Evolutionary conservation across 2,797 vertebrate genomes (phyloP).

Genomic region (Phyllotis vaccarum): DNA sequence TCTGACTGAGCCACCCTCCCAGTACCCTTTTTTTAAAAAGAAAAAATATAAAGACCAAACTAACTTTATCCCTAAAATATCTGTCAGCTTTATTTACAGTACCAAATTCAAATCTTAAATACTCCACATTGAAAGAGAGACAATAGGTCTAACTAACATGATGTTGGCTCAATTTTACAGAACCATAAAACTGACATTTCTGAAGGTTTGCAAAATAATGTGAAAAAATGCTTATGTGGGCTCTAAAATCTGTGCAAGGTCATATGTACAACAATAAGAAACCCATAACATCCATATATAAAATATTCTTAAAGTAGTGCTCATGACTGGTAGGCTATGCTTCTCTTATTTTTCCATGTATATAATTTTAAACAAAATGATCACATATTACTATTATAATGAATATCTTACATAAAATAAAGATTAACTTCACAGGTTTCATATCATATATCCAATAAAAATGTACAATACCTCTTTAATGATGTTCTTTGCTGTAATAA

Average conservation of each 20-base stretch:
- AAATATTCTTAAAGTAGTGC: conserved; percentile 35
- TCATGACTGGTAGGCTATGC: neutral
- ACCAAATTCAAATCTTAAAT: conserved; percentile 57
- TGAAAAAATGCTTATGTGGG: conserved; percentile 8
- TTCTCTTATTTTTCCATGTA: conserved; percentile 21
- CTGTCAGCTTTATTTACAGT: conserved; percentile 15
- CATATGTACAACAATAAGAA: conserved; percentile 32
- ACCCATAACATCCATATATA: neutral
- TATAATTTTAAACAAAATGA: conserved; percentile 54
- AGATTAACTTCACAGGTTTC: conserved; percentile 49
- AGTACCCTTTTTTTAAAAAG: neutral
- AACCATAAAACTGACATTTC: conserved; percentile 52
- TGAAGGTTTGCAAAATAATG: conserved; percentile 39
- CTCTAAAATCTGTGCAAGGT: conserved; percentile 59
- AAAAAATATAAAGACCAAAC: neutral
- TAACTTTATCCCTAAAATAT: conserved; percentile 34
- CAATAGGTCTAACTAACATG: conserved; percentile 40
- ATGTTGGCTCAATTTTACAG: conserved; percentile 27
- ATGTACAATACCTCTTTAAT: conserved; percentile 93
- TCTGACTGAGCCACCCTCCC: neutral
- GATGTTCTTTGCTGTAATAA: conserved; percentile 93
- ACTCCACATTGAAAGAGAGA: conserved; percentile 33
- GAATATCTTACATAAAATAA: conserved; percentile 32
- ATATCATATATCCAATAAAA: conserved; percentile 56
- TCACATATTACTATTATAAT: conserved; percentile 2